phyloP scores from a whole-genome alignment of 2,888 invertebrate species.

The Eupithecia dodoneata region DNA sequence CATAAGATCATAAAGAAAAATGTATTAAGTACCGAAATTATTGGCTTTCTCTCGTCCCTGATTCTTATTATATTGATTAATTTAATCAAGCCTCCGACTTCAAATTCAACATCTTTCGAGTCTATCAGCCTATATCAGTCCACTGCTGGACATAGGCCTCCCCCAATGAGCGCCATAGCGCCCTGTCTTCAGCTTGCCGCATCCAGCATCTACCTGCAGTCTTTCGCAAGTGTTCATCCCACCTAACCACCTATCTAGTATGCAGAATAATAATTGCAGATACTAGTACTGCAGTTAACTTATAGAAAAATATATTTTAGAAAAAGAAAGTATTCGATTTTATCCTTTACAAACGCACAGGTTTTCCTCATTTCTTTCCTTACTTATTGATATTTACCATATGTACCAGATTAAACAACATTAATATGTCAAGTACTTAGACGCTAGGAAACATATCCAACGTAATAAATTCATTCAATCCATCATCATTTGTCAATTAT shows the following conservation, averaged over 20 bases:
- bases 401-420: neutral
- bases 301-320: neutral
- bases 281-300: neutral
- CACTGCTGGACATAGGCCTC: too few species aligned
- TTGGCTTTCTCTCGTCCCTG: neutral
- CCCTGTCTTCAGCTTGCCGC: too few species aligned
- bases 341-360: neutral
- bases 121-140: too few species aligned
- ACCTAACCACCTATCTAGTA: too few species aligned
- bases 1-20: neutral
- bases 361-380: too few species aligned
- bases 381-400: too few species aligned
- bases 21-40: neutral
- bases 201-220: too few species aligned
- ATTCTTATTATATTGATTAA: neutral
- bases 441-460: constrained; percentile 18
- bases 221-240: too few species aligned
- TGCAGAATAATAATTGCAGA: neutral
- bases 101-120: too few species aligned
- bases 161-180: too few species aligned
- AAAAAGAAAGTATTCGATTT: neutral
- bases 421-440: neutral
- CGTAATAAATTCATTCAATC: constrained; percentile 19
- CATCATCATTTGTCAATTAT: constrained; percentile 27
- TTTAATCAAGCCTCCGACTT: too few species aligned